A percentile compares a stretch with the other conserved stretches of the same genome.
These are phyloP conservation scores for Blastomussa wellsi DNA, from an alignment of 92 coral and sea anemone species.

Conservation along the genomic window DNA sequence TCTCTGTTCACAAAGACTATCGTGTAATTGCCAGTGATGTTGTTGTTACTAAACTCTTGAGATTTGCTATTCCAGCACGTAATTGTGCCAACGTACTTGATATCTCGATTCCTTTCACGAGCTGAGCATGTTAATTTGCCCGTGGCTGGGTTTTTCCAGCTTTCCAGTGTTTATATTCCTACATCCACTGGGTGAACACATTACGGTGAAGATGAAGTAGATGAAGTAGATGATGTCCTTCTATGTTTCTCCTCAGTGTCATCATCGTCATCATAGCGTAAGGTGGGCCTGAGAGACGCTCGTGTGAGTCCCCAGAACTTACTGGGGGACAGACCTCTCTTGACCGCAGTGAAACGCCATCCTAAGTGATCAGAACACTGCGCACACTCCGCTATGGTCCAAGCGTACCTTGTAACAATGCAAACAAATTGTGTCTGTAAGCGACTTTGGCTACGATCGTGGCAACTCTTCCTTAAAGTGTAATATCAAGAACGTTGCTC, in stretches of 20 bases:
- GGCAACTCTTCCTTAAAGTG: neutral
- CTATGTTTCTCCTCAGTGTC: conserved; percentile 3
- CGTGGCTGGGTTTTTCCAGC: neutral
- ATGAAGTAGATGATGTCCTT: conserved; percentile 13
- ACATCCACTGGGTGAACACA: neutral
- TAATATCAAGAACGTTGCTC: too few relatives aligned
- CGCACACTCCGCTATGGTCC: conserved; percentile 98
- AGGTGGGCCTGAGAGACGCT: conserved; percentile 85
- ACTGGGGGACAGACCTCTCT: conserved; percentile 81
- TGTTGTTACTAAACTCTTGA: neutral
- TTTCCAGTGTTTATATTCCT: neutral
- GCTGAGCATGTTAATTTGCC: neutral
- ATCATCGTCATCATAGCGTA: conserved; percentile 61
- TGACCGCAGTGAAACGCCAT: conserved; percentile 95
- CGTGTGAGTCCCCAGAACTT: conserved; percentile 99
- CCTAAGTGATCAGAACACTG: conserved; percentile 92
- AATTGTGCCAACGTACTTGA: neutral
- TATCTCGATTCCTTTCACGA: neutral
- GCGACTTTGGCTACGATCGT: neutral
- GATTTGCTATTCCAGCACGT: neutral
- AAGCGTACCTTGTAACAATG: conserved; percentile 75
- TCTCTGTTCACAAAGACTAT: conserved; percentile 4
- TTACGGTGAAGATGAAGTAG: conserved; percentile 18
- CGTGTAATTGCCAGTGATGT: neutral
- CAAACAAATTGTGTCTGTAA: neutral